Conservation (phyloP, 1,140 invertebrate genomes). For the Ceratoteleas bidentatus region DNA sequence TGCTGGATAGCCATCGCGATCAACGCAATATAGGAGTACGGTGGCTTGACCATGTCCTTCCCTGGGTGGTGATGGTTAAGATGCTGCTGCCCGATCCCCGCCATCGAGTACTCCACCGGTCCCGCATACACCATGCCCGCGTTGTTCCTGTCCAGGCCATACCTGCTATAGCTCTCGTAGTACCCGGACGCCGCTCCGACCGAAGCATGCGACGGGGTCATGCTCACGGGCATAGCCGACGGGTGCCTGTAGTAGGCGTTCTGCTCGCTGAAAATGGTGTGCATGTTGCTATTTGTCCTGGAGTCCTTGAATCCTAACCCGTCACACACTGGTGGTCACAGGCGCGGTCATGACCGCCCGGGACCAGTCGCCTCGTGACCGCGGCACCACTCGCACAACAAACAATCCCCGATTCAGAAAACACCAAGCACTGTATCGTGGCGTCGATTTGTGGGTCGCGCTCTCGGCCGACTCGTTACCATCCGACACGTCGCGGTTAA, state of each 20-base stretch:
- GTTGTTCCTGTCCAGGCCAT: constrained; percentile 72
- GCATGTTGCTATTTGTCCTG: constrained; percentile 82
- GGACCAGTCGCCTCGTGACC: too few relatives aligned
- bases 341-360: too few relatives aligned
- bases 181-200: constrained; percentile 76
- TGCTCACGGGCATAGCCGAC: constrained; percentile 76
- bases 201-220: constrained; percentile 76
- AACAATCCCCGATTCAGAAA: too few relatives aligned
- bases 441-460: too few relatives aligned
- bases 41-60: constrained; percentile 96
- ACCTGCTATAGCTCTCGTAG: constrained; percentile 65
- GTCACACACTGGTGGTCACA: constrained; percentile 22
- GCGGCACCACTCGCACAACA: too few relatives aligned
- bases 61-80: constrained; percentile 83
- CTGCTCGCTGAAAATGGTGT: constrained; percentile 93
- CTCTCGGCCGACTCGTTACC: too few relatives aligned
- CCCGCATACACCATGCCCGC: constrained; percentile 82
- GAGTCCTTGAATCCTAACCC: constrained; percentile 2
- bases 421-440: too few relatives aligned
- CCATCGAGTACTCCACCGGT: constrained; percentile 79
- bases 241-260: constrained; percentile 86
- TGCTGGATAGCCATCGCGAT: constrained; percentile 99
- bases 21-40: constrained; percentile 98
- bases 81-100: constrained; percentile 84
- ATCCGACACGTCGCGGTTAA: too few relatives aligned